Conservation (phyloP, 2,113 vertebrate genomes). For the Gulo gulo region DNA sequence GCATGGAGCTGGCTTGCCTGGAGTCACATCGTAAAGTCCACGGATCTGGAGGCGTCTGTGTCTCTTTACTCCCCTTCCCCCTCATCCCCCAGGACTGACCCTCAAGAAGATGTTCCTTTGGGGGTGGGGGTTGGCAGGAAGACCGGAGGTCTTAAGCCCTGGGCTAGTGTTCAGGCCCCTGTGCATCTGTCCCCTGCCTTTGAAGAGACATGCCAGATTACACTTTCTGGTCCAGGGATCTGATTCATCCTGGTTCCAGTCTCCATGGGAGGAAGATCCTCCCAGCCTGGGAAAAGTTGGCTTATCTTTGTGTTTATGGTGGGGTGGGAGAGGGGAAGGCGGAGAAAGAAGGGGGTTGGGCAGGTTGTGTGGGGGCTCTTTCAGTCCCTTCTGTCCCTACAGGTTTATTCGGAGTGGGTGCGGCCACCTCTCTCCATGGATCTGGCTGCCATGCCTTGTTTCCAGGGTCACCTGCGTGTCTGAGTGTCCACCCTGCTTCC, state of each 20-base stretch:
- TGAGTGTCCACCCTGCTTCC: background rate
- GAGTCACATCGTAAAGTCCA: background rate
- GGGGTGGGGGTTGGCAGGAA: accelerated
- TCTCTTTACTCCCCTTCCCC: background rate
- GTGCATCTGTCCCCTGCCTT: background rate
- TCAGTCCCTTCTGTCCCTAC: background rate
- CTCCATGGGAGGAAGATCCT: background rate
- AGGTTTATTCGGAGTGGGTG: background rate
- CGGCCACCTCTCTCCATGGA: accelerated
- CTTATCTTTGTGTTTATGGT: background rate
- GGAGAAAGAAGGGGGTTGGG: no score
- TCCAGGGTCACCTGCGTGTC: background rate
- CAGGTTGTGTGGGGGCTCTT: background rate
- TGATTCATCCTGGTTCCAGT: background rate
- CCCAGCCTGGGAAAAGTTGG: background rate
- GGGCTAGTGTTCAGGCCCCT: background rate
- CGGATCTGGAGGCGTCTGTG: background rate
- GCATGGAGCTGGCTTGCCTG: background rate
- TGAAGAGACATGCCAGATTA: background rate
- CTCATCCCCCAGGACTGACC: background rate
- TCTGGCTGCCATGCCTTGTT: background rate
- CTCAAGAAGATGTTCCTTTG: background rate
- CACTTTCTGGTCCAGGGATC: background rate
- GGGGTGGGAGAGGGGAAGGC: background rate
- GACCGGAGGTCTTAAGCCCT: background rate